phyloP scores from a whole-genome alignment of 2,888 invertebrate species.

The Caenorhabditis sp. region DNA sequence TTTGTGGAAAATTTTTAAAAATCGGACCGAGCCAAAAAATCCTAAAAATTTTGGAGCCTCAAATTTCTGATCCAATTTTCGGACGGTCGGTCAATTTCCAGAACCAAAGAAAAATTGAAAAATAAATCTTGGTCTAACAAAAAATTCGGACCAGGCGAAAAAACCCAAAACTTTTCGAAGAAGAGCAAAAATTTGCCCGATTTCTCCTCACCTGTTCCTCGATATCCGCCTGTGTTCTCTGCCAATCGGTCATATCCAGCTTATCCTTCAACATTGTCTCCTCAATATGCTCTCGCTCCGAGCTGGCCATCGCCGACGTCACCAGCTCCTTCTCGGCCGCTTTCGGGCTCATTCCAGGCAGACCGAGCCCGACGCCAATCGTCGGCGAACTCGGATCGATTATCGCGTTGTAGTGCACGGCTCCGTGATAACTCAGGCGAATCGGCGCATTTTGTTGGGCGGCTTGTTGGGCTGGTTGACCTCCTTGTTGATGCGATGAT shows the following conservation, averaged over 20 bases:
- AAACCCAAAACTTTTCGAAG: too few species aligned
- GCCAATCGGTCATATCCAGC: conserved; percentile 87
- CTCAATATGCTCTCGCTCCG: conserved; percentile 60
- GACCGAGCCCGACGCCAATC: conserved; percentile 84
- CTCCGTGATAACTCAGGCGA: conserved; percentile 84
- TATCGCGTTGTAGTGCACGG: conserved; percentile 86
- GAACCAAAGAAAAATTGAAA: too few species aligned
- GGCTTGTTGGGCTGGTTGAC: conserved; percentile 72
- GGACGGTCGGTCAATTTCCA: too few species aligned
- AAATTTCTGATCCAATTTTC: too few species aligned
- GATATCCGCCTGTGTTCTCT: conserved; percentile 80
- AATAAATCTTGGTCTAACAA: too few species aligned
- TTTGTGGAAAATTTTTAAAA: too few species aligned
- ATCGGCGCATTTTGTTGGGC: conserved; percentile 76
- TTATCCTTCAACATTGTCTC: conserved; percentile 90
- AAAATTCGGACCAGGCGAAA: too few species aligned
- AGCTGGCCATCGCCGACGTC: conserved; percentile 49
- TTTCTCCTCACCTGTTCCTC: conserved; percentile 32
- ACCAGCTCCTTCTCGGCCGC: conserved; percentile 61
- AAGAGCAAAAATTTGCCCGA: too few species aligned
- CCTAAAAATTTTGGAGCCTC: too few species aligned
- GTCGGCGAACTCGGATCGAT: conserved; percentile 82
- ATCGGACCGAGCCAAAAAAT: too few species aligned
- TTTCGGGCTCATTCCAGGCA: conserved; percentile 75
- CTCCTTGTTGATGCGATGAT: conserved; percentile 58